Evolutionary conservation across 2,797 vertebrate genomes (phyloP).

Genomic region (Enteromius treurensis): DNA sequence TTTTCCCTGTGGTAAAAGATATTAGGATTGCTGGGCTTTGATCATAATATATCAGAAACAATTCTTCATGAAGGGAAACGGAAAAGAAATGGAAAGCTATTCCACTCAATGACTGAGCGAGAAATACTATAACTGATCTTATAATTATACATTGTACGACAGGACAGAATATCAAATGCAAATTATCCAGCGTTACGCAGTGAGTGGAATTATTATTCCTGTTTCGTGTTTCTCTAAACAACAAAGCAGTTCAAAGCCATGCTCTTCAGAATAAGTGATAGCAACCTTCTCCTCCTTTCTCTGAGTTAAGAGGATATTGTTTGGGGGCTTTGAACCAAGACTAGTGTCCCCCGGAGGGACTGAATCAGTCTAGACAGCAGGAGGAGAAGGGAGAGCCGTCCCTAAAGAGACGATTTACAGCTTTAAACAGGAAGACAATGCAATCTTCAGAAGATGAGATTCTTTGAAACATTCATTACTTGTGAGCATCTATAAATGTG

Average conservation of each 20-base stretch:
- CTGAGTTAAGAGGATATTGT: conserved; percentile 20
- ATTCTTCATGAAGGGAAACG: background rate
- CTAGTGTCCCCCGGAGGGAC: conserved; percentile 26
- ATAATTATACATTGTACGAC: conserved; percentile 28
- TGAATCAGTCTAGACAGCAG: conserved; percentile 45
- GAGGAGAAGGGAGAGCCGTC: background rate
- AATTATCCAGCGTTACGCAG: conserved; percentile 20
- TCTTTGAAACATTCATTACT: conserved; percentile 8
- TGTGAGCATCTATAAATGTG: conserved; percentile 14
- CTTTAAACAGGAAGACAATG: conserved; percentile 29
- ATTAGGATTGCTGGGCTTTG: conserved; percentile 13
- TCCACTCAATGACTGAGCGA: conserved; percentile 11
- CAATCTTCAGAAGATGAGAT: conserved; percentile 18
- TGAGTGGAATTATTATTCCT: conserved; percentile 25
- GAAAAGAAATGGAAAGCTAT: conserved; percentile 22
- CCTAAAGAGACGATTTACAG: background rate
- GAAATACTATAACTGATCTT: conserved; percentile 32
- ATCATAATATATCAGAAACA: conserved; percentile 15
- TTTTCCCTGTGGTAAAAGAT: conserved; percentile 25
- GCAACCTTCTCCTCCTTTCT: conserved; percentile 2
- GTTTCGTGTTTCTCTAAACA: conserved; percentile 14
- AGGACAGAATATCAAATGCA: background rate
- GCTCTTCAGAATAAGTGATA: conserved; percentile 2
- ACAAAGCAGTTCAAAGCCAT: conserved; percentile 31
- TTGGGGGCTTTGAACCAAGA: conserved; percentile 27